Evolutionary conservation across 1,140 invertebrate genomes (phyloP), one percentile per base, ranked within the genome.

Genomic region (Leptinotarsa texana): DNA sequence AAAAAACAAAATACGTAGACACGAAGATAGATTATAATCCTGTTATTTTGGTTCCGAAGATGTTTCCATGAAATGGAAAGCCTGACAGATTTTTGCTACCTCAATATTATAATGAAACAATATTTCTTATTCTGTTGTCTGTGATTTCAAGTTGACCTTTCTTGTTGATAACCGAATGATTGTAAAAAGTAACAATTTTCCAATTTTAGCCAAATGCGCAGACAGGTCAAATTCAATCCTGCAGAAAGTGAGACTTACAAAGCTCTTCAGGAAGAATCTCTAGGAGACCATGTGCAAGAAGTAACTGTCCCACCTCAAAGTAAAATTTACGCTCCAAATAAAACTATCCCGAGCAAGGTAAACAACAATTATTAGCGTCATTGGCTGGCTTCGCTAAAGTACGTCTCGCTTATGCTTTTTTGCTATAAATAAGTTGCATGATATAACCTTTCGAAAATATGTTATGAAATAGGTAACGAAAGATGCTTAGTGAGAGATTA

Each of bases 201-300:
- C 13, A 4, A 2, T 72, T 72, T n/a, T 8, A 72, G 70, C 18
- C 70, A 72, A 72, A 24, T 63, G 13, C 70, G 70, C 63, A 63
- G 90, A 86, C 91, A 92, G 79, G 85, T 91, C 80, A 89, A 90
- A 81, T 95, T 92, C 87, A 93, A 95, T 88, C 94, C 93, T 77
- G 91, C 92, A 84, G 92, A 93, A 86, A 94, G 93, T 83, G 93
- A 95, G 84, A 94, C 93, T 27, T 94, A 91, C 89, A 93, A 92
- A 88, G 93, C 92, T 80, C 89, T 95, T 63, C 92, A 94, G 86
- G 93, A 95, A 85, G 90, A 92, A 77, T 88, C 89, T 81, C 84
- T 88, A 49, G 89, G 89, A 61, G 84, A 86, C 76, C 88, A 90
- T 82, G 86, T 91, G 65, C 92, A 92, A 74, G 93, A 93, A 86